Base-by-base conservation (phyloP, 1,140 invertebrate genomes). In the Zeugodacus cucurbitae region DNA sequence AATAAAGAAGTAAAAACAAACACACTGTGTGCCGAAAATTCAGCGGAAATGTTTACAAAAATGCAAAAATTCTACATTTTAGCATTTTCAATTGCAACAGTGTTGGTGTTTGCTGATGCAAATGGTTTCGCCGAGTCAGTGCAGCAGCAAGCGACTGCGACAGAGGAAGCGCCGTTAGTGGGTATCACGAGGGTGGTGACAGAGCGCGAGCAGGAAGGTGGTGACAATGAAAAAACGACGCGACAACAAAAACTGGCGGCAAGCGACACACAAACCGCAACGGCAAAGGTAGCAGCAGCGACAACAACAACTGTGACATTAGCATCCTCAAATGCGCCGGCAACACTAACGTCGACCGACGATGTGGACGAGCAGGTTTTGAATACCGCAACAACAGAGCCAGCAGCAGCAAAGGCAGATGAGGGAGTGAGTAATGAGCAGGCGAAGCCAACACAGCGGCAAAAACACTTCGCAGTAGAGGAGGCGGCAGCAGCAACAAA, bases 11-110 rank as follows among this genome's bases (percentile, higher is more conserved):
- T 6, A 85, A 85, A 88, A 85, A 88, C 48, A 88, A 37, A 86
- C 7, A n/a, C 44, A 54, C 48, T 17, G 6, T 54, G 6, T 54
- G 58, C 48, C 29, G 26, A 59, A 82, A 58, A 86, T 82, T 82
- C 26, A 37, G 17, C 85, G 57, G 85, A 87, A 87, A 87, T 58
- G 26, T 86, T 86, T 37, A 48, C 57, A 70, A 89, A 90, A 90
- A 87, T 89, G 57, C 57, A 82, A 86, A 92, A 91, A 91, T 90
- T 92, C 85, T 92, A 90, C 90, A 90, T 91, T 90, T 91, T 91
- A 89, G 91, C 89, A 90, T 90, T 90, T 90, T 89, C 90, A 91
- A 91, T 92, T 90, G 26, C 62, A 41, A 22, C 59, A 37, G 44
- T 88, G 32, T 54, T 78, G 67, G 64, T 62, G 62, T 86, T 78